Conservation (phyloP, 1,140 invertebrate species). For the Drosophila erecta region DNA sequence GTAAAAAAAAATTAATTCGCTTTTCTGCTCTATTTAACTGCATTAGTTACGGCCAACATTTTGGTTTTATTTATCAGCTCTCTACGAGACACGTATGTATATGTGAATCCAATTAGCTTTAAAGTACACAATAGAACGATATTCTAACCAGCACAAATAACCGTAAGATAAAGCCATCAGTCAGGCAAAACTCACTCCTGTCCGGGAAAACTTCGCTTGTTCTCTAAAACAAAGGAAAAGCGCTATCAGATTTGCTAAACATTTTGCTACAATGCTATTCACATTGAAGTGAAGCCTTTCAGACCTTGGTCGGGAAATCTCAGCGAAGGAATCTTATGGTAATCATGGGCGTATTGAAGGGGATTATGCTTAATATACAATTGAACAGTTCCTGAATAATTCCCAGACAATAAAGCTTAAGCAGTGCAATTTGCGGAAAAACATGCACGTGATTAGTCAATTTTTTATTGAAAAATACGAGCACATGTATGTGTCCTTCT, state of each 20-base stretch:
- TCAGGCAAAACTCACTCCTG: not conserved
- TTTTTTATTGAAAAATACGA: no score
- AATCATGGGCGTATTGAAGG: constrained; percentile 4
- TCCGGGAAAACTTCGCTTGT: constrained; percentile 16
- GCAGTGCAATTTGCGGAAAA: no score
- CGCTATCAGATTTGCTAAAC: constrained; percentile 45
- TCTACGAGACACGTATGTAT: no score
- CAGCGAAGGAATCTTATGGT: constrained; percentile 17
- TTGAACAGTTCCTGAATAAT: not conserved
- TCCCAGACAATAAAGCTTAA: not conserved
- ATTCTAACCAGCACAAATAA: constrained; percentile 4
- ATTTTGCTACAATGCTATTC: constrained; percentile 38
- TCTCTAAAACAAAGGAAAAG: constrained; percentile 20
- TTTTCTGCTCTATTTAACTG: not conserved
- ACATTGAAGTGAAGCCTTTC: constrained; percentile 30
- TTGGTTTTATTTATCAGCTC: not conserved
- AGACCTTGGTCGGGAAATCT: constrained; percentile 23
- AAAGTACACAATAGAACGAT: not conserved
- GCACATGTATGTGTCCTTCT: not conserved
- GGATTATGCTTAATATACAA: not conserved
- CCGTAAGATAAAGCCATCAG: constrained; percentile 1
- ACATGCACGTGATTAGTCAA: no score
- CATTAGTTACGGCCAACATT: not conserved
- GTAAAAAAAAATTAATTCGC: constrained; percentile 3
- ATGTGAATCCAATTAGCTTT: not conserved